Conservation (phyloP, 2,888 invertebrate species). For the Netelia inedita region DNA sequence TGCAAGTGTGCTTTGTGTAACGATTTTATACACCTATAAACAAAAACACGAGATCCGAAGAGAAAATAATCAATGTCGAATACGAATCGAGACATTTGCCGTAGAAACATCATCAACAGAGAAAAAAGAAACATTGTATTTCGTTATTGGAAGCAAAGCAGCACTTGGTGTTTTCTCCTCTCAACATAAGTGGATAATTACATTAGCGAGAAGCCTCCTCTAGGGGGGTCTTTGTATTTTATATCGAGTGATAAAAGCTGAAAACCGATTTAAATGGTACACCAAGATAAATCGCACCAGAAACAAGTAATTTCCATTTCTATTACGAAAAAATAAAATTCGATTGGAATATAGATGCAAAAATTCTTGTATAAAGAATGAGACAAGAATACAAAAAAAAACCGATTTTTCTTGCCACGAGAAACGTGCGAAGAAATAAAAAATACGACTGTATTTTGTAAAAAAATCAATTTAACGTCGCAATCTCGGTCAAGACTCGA, state of each 20-base stretch:
- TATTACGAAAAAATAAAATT: not conserved
- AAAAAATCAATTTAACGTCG: constrained; percentile 80
- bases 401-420: not conserved
- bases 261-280: constrained; percentile 26
- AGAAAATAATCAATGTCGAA: constrained; percentile 1
- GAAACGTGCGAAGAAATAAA: not conserved
- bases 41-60: constrained; percentile 32
- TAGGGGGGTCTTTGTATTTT: constrained; percentile 57
- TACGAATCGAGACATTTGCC: too few species aligned
- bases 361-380: not conserved
- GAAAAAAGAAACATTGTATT: constrained; percentile 73
- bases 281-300: constrained; percentile 45
- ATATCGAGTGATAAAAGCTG: constrained; percentile 43
- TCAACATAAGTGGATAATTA: not conserved
- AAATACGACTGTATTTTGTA: constrained; percentile 83
- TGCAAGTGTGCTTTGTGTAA: constrained; percentile 77
- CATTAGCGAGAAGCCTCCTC: constrained; percentile 39
- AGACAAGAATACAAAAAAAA: not conserved
- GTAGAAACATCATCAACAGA: not conserved
- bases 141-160: constrained; percentile 74
- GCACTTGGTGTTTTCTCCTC: constrained; percentile 70
- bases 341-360: not conserved
- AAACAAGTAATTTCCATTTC: not conserved
- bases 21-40: constrained; percentile 76
- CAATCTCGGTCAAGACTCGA: constrained; percentile 80